phyloP scores from a whole-genome alignment of 2,888 invertebrate species.

The Limnephilus auricula region DNA sequence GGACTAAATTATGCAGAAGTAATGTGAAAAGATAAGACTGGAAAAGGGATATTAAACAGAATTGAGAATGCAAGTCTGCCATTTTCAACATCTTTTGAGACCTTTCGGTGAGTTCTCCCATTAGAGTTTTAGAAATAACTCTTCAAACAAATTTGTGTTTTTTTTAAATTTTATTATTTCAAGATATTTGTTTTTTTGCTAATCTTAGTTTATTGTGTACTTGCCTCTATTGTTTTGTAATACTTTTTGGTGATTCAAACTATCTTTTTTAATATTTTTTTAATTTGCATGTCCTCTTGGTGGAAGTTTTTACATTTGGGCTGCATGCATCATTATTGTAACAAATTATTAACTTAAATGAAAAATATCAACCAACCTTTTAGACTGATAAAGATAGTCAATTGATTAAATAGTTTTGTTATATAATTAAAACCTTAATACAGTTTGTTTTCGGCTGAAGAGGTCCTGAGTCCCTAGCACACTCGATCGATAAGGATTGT shows the following conservation, averaged over 20 bases:
- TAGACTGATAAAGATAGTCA: neutral
- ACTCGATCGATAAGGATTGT: too few relatives aligned
- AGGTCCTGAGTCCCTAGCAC: too few relatives aligned
- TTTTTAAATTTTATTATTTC: neutral
- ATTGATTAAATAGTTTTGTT: neutral
- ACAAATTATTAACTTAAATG: neutral
- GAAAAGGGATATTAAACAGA: slow-evolving; percentile 47
- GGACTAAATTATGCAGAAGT: slow-evolving; percentile 57
- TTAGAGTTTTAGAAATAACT: slow-evolving; percentile 43
- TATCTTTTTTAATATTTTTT: neutral
- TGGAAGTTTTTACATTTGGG: slow-evolving; percentile 3
- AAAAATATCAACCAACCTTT: neutral
- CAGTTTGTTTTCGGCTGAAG: neutral
- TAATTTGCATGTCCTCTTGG: slow-evolving; percentile 13
- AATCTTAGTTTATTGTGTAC: neutral
- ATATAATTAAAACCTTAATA: neutral
- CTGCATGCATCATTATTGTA: slow-evolving; percentile 9
- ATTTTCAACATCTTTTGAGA: slow-evolving; percentile 78
- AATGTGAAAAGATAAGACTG: slow-evolving; percentile 56
- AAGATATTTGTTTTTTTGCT: neutral
- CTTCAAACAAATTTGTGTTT: slow-evolving; percentile 12
- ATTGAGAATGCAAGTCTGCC: slow-evolving; percentile 78
- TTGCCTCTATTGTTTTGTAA: neutral
- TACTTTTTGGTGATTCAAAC: neutral
- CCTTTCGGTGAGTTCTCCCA: slow-evolving; percentile 76